These are phyloP conservation scores for Drosophila trapezifrons DNA, from an alignment of 1,140 invertebrate species.

Conservation along the genomic window DNA sequence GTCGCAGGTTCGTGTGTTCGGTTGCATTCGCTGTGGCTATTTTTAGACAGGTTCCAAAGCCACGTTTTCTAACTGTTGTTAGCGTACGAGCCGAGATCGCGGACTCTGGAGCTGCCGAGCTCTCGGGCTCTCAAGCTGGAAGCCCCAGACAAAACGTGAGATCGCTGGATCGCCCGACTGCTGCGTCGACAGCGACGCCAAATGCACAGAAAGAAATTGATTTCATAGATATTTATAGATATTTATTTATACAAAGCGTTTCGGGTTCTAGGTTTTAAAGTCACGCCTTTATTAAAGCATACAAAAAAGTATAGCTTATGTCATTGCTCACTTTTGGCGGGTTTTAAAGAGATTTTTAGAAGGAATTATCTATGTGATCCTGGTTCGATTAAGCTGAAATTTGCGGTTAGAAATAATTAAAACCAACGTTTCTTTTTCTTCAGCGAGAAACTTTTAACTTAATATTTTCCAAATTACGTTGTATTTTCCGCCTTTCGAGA, in stretches of 20 bases:
- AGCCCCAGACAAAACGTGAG: constrained; percentile 69
- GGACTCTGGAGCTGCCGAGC: constrained; percentile 3
- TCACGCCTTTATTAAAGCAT: too few species aligned
- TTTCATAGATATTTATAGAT: background rate
- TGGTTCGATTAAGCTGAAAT: background rate
- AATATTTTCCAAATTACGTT: background rate
- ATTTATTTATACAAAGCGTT: too few species aligned
- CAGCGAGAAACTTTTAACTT: background rate
- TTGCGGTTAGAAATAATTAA: background rate
- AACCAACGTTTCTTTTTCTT: background rate
- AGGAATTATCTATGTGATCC: too few species aligned
- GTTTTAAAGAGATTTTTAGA: background rate
- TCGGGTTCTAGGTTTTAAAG: too few species aligned
- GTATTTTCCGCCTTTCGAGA: background rate
- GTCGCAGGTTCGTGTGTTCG: constrained; percentile 54
- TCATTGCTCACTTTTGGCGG: too few species aligned
- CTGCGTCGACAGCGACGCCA: constrained; percentile 19
- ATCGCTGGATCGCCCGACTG: constrained; percentile 42
- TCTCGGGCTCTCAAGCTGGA: constrained; percentile 16
- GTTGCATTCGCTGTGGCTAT: constrained; percentile 77
- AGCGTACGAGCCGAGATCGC: constrained; percentile 56
- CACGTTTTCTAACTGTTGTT: constrained; percentile 83
- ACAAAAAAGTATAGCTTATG: too few species aligned
- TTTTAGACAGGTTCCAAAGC: constrained; percentile 83
- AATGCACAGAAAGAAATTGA: background rate